Conservation (phyloP, 2,797 vertebrate genomes). For the Fistularia tabacaria region DNA sequence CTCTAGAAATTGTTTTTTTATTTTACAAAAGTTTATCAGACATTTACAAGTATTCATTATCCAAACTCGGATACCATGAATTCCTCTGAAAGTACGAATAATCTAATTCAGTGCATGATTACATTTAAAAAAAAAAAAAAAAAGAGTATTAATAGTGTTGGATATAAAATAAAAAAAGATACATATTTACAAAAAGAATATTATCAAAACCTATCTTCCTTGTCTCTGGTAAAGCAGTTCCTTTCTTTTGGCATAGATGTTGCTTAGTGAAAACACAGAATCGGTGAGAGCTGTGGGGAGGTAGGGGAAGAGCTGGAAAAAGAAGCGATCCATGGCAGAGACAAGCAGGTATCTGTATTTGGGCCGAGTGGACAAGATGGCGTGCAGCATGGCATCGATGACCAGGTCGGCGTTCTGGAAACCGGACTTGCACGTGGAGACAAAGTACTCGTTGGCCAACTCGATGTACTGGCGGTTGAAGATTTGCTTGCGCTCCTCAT, state of each 20-base stretch:
- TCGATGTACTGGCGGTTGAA: constrained; percentile 59
- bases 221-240: constrained; percentile 46
- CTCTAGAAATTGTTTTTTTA: too few species aligned
- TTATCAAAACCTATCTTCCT: neutral
- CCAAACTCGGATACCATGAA: too few species aligned
- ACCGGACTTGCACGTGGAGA: constrained; percentile 27
- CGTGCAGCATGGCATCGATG: constrained; percentile 59
- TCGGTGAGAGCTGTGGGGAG: constrained; percentile 54
- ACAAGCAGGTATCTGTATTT: constrained; percentile 60
- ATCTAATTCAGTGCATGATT: too few species aligned
- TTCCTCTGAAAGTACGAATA: too few species aligned
- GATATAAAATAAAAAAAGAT: neutral
- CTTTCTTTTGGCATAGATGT: constrained; percentile 49
- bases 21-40: too few species aligned
- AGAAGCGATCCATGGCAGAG: constrained; percentile 28
- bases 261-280: constrained; percentile 48
- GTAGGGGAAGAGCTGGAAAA: constrained; percentile 50
- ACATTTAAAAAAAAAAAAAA: too few species aligned
- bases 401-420: constrained; percentile 39
- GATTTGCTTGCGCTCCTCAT: constrained; percentile 18
- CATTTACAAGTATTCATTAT: too few species aligned
- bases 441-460: constrained; percentile 52
- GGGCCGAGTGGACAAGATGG: constrained; percentile 40
- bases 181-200: too few species aligned
- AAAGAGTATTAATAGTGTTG: too few species aligned